Evolutionary conservation across 2,113 vertebrate genomes (phyloP).

Genomic region (Scatophagus argus): DNA sequence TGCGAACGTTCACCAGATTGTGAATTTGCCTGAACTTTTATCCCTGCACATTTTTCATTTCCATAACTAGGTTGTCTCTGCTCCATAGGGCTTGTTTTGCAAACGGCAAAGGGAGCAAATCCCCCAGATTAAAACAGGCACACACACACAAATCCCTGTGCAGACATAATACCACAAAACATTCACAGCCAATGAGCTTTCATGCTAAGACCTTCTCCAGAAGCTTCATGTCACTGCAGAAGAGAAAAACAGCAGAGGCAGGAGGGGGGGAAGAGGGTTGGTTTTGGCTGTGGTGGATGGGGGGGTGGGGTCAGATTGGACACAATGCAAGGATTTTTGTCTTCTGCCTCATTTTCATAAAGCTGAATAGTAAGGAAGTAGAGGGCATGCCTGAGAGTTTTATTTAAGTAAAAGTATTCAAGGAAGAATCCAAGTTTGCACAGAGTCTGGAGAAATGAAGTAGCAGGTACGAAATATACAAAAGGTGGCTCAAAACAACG

Average conservation of each 20-base stretch:
- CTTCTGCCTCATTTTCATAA: constrained; percentile 77
- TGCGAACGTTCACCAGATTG: constrained; percentile 1
- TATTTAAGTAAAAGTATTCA: neutral
- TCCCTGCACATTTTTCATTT: constrained; percentile 32
- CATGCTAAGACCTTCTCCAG: constrained; percentile 44
- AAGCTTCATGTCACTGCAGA: constrained; percentile 34
- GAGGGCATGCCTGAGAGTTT: constrained; percentile 33
- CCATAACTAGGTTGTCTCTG: constrained; percentile 25
- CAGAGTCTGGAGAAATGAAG: constrained; percentile 27
- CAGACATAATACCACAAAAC: constrained; percentile 63
- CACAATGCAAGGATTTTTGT: constrained; percentile 70
- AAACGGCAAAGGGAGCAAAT: constrained; percentile 58
- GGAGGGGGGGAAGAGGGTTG: constrained; percentile 10
- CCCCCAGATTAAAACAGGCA: constrained; percentile 61
- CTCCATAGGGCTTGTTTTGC: constrained; percentile 46
- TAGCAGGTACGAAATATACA: constrained; percentile 16
- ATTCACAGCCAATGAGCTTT: constrained; percentile 59
- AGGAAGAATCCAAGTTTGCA: constrained; percentile 31
- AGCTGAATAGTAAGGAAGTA: constrained; percentile 76
- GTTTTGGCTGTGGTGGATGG: neutral
- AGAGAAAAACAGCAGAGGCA: constrained; percentile 40
- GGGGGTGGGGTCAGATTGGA: constrained; percentile 27
- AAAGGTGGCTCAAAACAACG: constrained; percentile 20
- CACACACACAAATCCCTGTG: constrained; percentile 58
- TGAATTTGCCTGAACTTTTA: constrained; percentile 12